phyloP scores from a whole-genome alignment of 2,113 vertebrate species.

The Cheirogaleus medius region DNA sequence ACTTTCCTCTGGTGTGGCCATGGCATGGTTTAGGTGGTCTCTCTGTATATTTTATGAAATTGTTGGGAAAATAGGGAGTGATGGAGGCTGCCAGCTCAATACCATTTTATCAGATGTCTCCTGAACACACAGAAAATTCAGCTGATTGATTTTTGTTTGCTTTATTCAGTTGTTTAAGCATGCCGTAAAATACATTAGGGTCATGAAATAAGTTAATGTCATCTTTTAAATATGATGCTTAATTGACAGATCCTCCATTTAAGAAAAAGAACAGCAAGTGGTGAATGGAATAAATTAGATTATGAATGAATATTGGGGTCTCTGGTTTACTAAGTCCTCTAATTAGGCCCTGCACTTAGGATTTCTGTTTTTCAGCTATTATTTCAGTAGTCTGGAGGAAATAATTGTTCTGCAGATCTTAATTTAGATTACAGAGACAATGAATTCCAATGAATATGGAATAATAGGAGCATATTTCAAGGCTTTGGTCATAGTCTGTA shows the following conservation, averaged over 20 bases:
- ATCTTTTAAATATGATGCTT: constrained; percentile 54
- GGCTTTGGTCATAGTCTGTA: neutral
- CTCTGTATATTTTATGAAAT: constrained; percentile 11
- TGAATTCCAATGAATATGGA: neutral
- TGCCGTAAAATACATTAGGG: constrained; percentile 44
- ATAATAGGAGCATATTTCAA: neutral
- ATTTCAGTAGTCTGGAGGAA: constrained; percentile 46
- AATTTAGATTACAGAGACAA: constrained; percentile 9
- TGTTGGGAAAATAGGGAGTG: neutral
- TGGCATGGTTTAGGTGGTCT: neutral
- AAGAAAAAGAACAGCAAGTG: constrained; percentile 20
- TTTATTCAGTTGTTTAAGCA: constrained; percentile 44
- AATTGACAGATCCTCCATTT: constrained; percentile 29
- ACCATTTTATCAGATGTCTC: constrained; percentile 40
- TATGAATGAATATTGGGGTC: constrained; percentile 38
- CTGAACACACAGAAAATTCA: neutral
- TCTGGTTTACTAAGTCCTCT: constrained; percentile 51
- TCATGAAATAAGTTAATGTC: constrained; percentile 27
- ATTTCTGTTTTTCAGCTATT: constrained; percentile 60
- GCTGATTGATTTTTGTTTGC: constrained; percentile 52
- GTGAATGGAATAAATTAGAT: constrained; percentile 53
- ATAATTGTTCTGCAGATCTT: constrained; percentile 14
- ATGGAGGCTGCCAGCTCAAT: neutral
- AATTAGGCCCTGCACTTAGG: neutral
- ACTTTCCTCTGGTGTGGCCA: neutral